A percentile compares a stretch with the other conserved stretches of the same genome.
phyloP scores from a whole-genome alignment of 2,113 vertebrate genomes.

The Aphelocoma coerulescens region DNA sequence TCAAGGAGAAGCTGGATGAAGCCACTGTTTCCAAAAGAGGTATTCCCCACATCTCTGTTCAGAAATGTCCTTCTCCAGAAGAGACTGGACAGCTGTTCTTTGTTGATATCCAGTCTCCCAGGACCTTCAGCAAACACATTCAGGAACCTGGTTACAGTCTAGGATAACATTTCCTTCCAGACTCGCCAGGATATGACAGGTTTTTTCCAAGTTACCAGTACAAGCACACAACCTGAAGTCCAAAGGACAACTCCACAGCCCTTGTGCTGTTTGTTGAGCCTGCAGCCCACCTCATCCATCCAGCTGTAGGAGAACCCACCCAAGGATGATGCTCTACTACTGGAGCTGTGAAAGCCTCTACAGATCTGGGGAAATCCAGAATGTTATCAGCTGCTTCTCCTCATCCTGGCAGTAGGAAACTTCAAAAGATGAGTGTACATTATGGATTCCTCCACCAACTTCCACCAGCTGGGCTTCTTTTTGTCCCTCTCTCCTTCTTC shows the following conservation, averaged over 20 bases:
- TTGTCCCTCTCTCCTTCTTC: not conserved
- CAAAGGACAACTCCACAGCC: not conserved
- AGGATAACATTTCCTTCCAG: not conserved
- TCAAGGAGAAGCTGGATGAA: not conserved
- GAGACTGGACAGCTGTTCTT: not conserved
- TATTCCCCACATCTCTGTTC: not conserved
- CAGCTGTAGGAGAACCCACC: not conserved
- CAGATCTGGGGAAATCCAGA: not conserved
- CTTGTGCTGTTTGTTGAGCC: not conserved
- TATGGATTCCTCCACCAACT: not conserved
- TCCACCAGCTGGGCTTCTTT: not conserved
- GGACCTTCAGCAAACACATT: not conserved
- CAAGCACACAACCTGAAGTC: not conserved
- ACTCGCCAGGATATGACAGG: not conserved
- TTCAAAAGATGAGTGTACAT: not conserved
- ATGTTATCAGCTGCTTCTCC: not conserved
- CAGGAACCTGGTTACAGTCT: not conserved
- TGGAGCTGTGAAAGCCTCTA: not conserved
- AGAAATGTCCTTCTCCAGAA: not conserved
- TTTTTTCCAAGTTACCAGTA: slow-evolving; percentile 15
- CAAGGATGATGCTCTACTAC: not conserved
- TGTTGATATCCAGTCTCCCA: slow-evolving; percentile 1
- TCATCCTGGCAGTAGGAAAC: not conserved
- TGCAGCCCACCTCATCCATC: not conserved
- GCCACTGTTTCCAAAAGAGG: not conserved